These are phyloP conservation scores for Sarcophaga peregrina DNA, from an alignment of 1,140 invertebrate genomes.

Conservation along the genomic window DNA sequence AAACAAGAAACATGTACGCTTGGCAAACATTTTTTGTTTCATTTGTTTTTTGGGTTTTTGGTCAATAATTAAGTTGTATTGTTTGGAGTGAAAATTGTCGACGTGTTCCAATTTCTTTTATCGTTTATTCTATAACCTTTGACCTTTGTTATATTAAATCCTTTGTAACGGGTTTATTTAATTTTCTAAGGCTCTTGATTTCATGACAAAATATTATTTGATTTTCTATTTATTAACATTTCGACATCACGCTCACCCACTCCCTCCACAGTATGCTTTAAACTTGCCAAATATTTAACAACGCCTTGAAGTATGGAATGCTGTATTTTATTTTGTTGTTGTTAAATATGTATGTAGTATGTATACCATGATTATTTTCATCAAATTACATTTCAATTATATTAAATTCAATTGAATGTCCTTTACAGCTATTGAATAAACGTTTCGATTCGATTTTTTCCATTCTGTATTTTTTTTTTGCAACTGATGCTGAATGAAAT, in stretches of 20 bases:
- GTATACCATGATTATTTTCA: constrained; percentile 19
- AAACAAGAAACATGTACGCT: too few relatives aligned
- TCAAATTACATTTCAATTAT: constrained; percentile 22
- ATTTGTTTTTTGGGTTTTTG: too few relatives aligned
- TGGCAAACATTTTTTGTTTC: too few relatives aligned
- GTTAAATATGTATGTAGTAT: not conserved
- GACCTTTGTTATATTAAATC: not conserved
- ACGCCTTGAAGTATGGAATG: not conserved
- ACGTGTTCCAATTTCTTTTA: not conserved
- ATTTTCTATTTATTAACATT: too few relatives aligned
- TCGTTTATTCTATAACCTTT: not conserved
- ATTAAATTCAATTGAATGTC: constrained; percentile 19
- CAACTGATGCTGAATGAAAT: not conserved
- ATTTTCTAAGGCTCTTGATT: not conserved
- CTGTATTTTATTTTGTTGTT: not conserved
- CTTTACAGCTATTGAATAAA: not conserved
- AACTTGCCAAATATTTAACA: not conserved
- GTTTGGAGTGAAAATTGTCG: not conserved
- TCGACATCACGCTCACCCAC: too few relatives aligned
- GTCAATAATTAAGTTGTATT: not conserved
- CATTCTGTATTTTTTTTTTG: not conserved
- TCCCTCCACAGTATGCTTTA: not conserved
- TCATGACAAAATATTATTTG: not conserved
- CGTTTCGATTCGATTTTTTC: not conserved
- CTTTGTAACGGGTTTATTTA: too few relatives aligned